A percentile compares a stretch with the other conserved stretches of the same genome.
These are phyloP conservation scores for Drosophila sproati DNA, from an alignment of 1,140 invertebrate genomes.

Conservation along the genomic window DNA sequence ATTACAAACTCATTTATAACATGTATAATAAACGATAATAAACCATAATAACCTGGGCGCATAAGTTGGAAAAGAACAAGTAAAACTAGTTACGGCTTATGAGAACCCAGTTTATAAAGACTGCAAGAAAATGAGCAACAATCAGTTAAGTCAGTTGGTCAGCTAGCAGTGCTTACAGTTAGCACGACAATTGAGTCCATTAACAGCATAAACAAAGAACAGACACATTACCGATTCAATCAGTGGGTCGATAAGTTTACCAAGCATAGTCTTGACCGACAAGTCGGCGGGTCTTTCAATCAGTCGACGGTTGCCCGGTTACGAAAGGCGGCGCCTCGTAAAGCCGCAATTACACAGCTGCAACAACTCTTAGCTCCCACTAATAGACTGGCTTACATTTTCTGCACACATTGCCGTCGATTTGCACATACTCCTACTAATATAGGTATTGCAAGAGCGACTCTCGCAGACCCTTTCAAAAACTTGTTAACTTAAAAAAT, in stretches of 20 bases:
- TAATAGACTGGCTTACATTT: slow-evolving; percentile 27
- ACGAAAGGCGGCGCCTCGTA: slow-evolving; percentile 29
- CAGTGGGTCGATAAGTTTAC: neutral
- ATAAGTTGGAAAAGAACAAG: neutral
- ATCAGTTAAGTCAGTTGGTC: slow-evolving; percentile 11
- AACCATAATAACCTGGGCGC: neutral
- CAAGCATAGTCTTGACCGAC: slow-evolving; percentile 20
- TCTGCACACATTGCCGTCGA: neutral
- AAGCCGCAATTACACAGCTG: slow-evolving; percentile 7
- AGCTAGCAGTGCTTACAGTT: slow-evolving; percentile 25
- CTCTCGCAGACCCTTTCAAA: too few species aligned
- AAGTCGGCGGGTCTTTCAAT: slow-evolving; percentile 14
- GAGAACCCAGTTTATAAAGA: neutral
- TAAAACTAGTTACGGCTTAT: slow-evolving; percentile 3
- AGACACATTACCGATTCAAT: slow-evolving; percentile 7
- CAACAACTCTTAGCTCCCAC: slow-evolving; percentile 1
- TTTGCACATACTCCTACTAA: neutral
- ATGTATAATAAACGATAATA: neutral
- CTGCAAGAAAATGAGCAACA: slow-evolving; percentile 5
- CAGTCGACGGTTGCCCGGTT: slow-evolving; percentile 17
- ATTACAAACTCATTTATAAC: slow-evolving; percentile 20
- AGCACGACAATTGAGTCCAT: slow-evolving; percentile 31
- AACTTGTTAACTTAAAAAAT: too few species aligned
- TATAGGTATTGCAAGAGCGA: neutral
- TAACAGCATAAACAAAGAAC: slow-evolving; percentile 16